Evolutionary conservation across 1,140 invertebrate genomes (phyloP).

Genomic region (Aradophagus sp.): DNA sequence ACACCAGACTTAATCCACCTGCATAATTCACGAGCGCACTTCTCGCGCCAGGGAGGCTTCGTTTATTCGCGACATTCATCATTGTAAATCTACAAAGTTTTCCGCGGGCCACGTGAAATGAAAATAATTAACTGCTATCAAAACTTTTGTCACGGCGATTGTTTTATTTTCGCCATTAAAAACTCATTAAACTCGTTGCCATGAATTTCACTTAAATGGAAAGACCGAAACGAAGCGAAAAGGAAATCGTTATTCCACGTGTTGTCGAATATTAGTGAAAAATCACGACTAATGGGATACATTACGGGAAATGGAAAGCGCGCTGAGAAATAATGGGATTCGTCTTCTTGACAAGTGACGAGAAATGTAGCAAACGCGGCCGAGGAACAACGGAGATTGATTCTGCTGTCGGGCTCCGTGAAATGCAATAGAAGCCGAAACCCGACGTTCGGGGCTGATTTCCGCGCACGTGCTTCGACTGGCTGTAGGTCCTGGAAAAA

Average conservation of each 20-base stretch:
- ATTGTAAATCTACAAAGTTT: slow-evolving; percentile 33
- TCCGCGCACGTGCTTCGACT: slow-evolving; percentile 52
- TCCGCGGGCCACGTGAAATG: not conserved
- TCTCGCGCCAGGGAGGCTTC: slow-evolving; percentile 18
- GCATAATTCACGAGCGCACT: slow-evolving; percentile 36
- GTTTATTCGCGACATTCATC: slow-evolving; percentile 40
- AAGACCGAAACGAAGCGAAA: not conserved
- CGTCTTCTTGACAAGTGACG: slow-evolving; percentile 51
- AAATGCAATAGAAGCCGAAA: slow-evolving; percentile 61
- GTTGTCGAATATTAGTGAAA: not conserved
- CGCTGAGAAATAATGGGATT: slow-evolving; percentile 43
- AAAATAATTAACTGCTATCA: slow-evolving; percentile 51
- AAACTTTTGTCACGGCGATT: slow-evolving; percentile 16
- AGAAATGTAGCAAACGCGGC: slow-evolving; percentile 44
- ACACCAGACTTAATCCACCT: slow-evolving; percentile 36
- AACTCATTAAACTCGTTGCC: slow-evolving; percentile 35
- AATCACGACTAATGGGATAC: slow-evolving; percentile 14
- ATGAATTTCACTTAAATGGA: not conserved
- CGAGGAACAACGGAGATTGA: slow-evolving; percentile 57
- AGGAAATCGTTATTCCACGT: not conserved
- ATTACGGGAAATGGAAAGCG: slow-evolving; percentile 16
- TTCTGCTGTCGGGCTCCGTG: slow-evolving; percentile 48
- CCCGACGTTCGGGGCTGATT: slow-evolving; percentile 50
- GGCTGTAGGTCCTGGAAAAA: slow-evolving; percentile 40
- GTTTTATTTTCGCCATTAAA: slow-evolving; percentile 44